Evolutionary conservation across 1,140 invertebrate species (phyloP).

Genomic region (Anagrus nilaparvatae): DNA sequence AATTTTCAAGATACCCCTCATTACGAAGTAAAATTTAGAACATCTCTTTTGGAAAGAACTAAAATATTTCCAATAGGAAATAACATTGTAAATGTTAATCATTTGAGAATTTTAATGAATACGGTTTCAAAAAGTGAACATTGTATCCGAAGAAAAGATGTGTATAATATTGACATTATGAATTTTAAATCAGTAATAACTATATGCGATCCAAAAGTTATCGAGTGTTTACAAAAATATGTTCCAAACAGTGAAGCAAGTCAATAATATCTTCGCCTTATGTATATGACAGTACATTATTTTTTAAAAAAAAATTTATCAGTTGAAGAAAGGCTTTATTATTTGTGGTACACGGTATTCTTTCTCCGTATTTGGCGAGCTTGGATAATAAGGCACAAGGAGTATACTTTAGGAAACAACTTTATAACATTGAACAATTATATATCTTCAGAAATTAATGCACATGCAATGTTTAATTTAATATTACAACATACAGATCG

Average conservation of each 20-base stretch:
- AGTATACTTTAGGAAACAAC: constrained; percentile 9
- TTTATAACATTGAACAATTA: constrained; percentile 11
- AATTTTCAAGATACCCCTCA: too few species aligned
- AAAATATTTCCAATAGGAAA: too few species aligned
- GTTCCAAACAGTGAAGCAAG: constrained; percentile 5
- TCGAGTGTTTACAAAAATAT: background rate
- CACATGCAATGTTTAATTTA: constrained; percentile 11
- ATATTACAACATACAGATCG: constrained; percentile 5
- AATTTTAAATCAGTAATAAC: background rate
- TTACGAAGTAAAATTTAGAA: too few species aligned
- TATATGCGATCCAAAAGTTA: background rate
- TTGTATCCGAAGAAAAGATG: constrained; percentile 4
- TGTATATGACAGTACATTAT: background rate
- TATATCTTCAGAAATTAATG: constrained; percentile 13
- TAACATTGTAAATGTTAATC: too few species aligned
- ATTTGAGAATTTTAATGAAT: constrained; percentile 8
- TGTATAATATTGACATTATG: background rate
- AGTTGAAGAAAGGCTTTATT: background rate
- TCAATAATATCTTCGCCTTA: constrained; percentile 1
- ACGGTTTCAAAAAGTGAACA: constrained; percentile 8
- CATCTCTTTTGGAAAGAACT: too few species aligned
- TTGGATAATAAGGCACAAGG: constrained; percentile 4
- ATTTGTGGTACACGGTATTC: constrained; percentile 10
- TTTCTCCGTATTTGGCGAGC: constrained; percentile 7
- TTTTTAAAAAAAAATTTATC: constrained; percentile 3